These are phyloP conservation scores for Xerus inauris DNA, from an alignment of 2,113 vertebrate species.

Conservation along the genomic window DNA sequence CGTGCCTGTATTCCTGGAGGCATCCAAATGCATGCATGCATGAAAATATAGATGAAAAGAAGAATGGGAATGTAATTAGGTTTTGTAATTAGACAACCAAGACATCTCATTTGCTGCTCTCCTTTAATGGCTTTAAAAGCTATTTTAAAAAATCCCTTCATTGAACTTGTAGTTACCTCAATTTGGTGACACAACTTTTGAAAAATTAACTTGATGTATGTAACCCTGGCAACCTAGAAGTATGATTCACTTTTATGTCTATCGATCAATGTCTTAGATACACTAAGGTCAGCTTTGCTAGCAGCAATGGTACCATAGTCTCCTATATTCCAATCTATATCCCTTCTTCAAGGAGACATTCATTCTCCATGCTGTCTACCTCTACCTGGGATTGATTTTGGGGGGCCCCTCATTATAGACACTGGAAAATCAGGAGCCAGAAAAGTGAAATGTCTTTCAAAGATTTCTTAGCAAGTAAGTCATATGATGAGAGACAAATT, in stretches of 20 bases:
- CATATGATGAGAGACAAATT: background rate
- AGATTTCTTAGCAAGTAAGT: background rate
- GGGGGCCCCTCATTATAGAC: background rate
- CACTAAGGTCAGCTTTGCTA: background rate
- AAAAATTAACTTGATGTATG: slow-evolving; percentile 42
- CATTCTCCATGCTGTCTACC: background rate
- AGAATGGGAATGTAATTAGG: slow-evolving; percentile 13
- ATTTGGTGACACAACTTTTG: slow-evolving; percentile 43
- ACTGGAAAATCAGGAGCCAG: background rate
- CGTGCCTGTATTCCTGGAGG: slow-evolving; percentile 26
- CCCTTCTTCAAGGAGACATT: background rate
- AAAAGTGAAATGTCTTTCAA: slow-evolving; percentile 36
- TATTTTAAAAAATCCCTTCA: slow-evolving; percentile 54
- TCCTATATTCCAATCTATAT: background rate
- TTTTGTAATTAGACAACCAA: slow-evolving; percentile 58
- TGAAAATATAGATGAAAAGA: slow-evolving; percentile 57
- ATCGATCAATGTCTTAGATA: background rate
- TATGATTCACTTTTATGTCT: background rate
- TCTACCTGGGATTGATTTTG: background rate
- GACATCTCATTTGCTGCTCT: slow-evolving; percentile 18
- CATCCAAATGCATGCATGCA: background rate
- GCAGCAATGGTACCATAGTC: background rate
- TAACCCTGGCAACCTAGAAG: slow-evolving; percentile 38
- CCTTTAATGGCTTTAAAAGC: slow-evolving; percentile 66
- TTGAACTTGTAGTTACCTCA: slow-evolving; percentile 51